These are phyloP conservation scores for Saguinus imperator DNA, from an alignment of 2,113 vertebrate genomes.

Conservation along the genomic window DNA sequence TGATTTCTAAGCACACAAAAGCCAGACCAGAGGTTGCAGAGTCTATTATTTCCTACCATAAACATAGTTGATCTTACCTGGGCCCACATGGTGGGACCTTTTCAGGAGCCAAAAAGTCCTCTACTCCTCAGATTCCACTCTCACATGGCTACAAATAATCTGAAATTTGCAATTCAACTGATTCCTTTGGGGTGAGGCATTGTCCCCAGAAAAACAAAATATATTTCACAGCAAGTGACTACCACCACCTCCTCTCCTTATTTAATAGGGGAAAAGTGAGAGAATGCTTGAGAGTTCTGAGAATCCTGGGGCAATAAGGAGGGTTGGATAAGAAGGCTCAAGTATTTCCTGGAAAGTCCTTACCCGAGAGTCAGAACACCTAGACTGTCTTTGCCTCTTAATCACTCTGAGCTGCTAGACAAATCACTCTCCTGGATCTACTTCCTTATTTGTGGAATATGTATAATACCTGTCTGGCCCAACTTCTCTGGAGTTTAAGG, in stretches of 20 bases:
- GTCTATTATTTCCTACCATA: background rate
- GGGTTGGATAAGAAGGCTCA: background rate
- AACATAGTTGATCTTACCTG: background rate
- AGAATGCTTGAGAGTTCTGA: background rate
- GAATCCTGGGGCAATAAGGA: background rate
- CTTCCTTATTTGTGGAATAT: background rate
- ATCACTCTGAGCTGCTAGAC: background rate
- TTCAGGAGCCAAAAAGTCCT: background rate
- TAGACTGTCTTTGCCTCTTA: background rate
- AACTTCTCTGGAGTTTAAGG: background rate
- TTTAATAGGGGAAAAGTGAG: background rate
- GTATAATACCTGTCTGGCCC: background rate
- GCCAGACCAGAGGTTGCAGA: background rate
- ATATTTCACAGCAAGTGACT: background rate
- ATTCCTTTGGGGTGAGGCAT: background rate
- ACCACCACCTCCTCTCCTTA: background rate
- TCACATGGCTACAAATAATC: background rate
- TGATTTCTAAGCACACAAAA: no score
- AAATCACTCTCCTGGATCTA: background rate
- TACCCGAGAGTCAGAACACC: background rate
- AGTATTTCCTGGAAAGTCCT: background rate
- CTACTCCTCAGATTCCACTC: background rate
- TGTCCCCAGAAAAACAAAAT: background rate
- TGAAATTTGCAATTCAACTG: background rate
- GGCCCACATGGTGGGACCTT: no score